phyloP scores from a whole-genome alignment of 2,113 vertebrate genomes.

The Hassar affinis region DNA sequence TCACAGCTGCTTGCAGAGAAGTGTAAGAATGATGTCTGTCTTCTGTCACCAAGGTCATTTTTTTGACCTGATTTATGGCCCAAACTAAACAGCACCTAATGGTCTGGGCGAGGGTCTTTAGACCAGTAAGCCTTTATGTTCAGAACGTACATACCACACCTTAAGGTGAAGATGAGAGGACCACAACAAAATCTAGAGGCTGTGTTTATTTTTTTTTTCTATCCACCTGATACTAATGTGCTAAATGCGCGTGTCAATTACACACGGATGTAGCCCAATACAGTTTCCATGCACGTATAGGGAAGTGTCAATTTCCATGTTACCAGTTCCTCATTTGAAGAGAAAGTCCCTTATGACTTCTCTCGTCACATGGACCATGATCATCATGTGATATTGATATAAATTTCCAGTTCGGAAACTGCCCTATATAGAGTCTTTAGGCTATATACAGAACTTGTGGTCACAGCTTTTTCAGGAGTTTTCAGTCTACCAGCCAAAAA shows the following conservation, averaged over 20 bases:
- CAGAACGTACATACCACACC: background rate
- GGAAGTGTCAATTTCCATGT: slow-evolving; percentile 31
- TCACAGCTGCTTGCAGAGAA: slow-evolving; percentile 7
- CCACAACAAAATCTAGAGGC: slow-evolving; percentile 6
- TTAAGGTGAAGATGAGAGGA: slow-evolving; percentile 15
- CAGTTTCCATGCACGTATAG: background rate
- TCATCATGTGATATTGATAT: slow-evolving; percentile 20
- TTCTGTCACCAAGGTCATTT: slow-evolving; percentile 27
- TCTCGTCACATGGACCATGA: slow-evolving; percentile 7
- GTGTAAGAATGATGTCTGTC: slow-evolving; percentile 3
- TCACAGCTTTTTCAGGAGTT: background rate
- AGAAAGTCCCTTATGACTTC: slow-evolving; percentile 34
- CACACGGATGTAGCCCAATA: background rate
- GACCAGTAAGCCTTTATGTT: background rate
- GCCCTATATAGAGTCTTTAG: slow-evolving; percentile 3
- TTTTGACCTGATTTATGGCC: background rate
- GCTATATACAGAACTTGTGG: background rate
- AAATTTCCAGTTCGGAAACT: slow-evolving; percentile 35
- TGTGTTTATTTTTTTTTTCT: background rate
- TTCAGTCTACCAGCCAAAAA: background rate
- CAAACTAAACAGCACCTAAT: background rate
- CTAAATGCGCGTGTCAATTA: background rate
- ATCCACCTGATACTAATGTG: background rate
- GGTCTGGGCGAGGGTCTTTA: background rate
- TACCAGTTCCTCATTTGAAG: slow-evolving; percentile 5